Evolutionary conservation across 1,140 invertebrate species (phyloP), one percentile per base, ranked within the genome.

Genomic region (Camponotus vicinus): DNA sequence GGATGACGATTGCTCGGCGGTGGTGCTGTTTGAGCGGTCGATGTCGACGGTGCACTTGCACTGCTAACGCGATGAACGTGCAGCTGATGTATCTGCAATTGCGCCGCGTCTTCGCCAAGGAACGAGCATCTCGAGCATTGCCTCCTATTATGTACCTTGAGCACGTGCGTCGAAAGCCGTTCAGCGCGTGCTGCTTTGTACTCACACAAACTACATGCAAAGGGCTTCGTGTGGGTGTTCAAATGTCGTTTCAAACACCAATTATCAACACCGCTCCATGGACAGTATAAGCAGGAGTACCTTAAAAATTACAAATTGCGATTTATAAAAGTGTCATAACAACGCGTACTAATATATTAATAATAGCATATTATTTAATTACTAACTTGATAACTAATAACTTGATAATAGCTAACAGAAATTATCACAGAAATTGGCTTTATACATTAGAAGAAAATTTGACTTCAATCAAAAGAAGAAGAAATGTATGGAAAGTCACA

Each of bases 251-350:
- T 98, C 71, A 98, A 95, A 89, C 98, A 98, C 98, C 98, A 99
- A 92, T 98, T 98, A 94, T 98, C 98, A n/a, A 98, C 98, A 0
- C 98, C 98, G 21, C 97, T 97, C 98, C 98, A 98, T 3, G 98
- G 96, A 94, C 98, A 99, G 92, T 98, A 98, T 90, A 97, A 97
- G 94, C 98, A 98, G 67, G 96, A 96, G 94, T 98, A 98, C 89
- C 97, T 94, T 45, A 6, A 90, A 71, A 57, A 49, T 70, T 8
- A 34, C 2, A 18, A 70, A 66, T 34, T 52, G 3, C 0, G 15
- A 52, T 49, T 13, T 49, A 13, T 49, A 13, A 49, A 49, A 13
- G 11, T 49, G 11, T 45, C 9, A 9, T 9, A 45, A 11, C 42
- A 45, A 45, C 42, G 52, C 15, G 5, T 55, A 55, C 52, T 55